These are phyloP conservation scores for Myoxocephalus aenaeus DNA, from an alignment of 2,797 vertebrate species.

Conservation along the genomic window DNA sequence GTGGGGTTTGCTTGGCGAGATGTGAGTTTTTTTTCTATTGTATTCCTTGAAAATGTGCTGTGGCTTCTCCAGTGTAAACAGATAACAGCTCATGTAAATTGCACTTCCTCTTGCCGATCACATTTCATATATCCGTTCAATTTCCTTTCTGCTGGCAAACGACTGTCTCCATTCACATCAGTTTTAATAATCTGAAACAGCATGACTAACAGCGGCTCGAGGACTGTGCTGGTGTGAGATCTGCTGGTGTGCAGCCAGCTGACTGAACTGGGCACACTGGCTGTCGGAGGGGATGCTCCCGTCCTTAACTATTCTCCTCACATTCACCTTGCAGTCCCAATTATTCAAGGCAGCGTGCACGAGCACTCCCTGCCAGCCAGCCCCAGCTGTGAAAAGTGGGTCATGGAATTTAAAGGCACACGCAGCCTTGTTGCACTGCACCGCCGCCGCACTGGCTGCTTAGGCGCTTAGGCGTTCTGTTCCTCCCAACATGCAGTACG, in stretches of 20 bases:
- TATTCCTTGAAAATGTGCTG: neutral
- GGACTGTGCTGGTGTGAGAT: constrained; percentile 53
- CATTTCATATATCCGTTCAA: constrained; percentile 2
- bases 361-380: constrained; percentile 72
- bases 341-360: constrained; percentile 76
- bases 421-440: constrained; percentile 43
- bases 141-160: constrained; percentile 19
- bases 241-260: constrained; percentile 66
- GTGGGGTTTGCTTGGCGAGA: constrained; percentile 11
- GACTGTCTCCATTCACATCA: constrained; percentile 28
- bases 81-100: neutral
- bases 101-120: constrained; percentile 13
- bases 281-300: constrained; percentile 38
- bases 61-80: neutral
- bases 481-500: constrained; percentile 21
- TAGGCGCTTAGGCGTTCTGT: constrained; percentile 6
- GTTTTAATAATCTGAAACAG: neutral
- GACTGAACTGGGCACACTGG: constrained; percentile 43
- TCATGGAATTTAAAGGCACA: constrained; percentile 85
- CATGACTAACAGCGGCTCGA: constrained; percentile 32
- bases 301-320: constrained; percentile 81
- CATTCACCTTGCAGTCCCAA: constrained; percentile 84
- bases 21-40: constrained; percentile 18
- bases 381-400: constrained; percentile 83
- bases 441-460: constrained; percentile 13